Evolutionary conservation across 2,113 vertebrate species (phyloP).

Genomic region (Argyrosomus japonicus): DNA sequence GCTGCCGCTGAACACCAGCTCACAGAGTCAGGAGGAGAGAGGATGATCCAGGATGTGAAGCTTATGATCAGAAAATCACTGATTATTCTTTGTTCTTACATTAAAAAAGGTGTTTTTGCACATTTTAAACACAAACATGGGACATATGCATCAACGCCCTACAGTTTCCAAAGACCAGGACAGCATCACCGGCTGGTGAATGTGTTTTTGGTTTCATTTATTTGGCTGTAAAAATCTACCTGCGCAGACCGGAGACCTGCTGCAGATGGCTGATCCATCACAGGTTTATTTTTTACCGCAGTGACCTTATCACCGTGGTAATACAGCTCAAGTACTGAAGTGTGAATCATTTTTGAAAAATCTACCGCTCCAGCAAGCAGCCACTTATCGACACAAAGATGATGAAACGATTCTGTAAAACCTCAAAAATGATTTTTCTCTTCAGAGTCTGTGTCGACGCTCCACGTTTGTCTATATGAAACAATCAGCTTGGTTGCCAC

Average conservation of each 20-base stretch:
- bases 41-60: background rate
- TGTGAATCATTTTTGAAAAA: slow-evolving; percentile 26
- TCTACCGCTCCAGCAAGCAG: background rate
- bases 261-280: slow-evolving; percentile 35
- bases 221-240: background rate
- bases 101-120: background rate
- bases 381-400: slow-evolving; percentile 6
- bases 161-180: background rate
- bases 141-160: background rate
- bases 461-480: too few relatives aligned
- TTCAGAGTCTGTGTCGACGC: too few relatives aligned
- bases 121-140: background rate
- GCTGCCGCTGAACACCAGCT: slow-evolving; percentile 8
- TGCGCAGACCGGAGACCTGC: background rate
- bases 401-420: background rate
- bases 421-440: background rate
- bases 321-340: slow-evolving; percentile 43
- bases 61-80: background rate
- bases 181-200: background rate
- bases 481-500: too few relatives aligned
- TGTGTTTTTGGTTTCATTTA: background rate
- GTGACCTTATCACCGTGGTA: slow-evolving; percentile 21
- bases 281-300: slow-evolving; percentile 22
- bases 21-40: background rate
- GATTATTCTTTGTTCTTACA: background rate